Conservation (phyloP, 2,113 vertebrate species). For the Sceloporus tristichus region DNA sequence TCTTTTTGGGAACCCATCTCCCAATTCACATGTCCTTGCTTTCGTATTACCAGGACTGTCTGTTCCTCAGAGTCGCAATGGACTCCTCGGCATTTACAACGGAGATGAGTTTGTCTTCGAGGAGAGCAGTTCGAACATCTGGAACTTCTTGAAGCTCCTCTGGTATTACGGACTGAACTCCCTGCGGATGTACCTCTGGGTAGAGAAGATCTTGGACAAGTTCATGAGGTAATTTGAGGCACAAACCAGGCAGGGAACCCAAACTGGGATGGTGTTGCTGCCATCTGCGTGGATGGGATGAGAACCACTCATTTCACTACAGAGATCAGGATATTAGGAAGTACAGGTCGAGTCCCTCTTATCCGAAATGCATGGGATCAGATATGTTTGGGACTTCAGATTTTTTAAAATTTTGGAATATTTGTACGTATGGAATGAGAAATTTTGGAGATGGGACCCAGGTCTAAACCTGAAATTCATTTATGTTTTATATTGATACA, state of each 20-base stretch:
- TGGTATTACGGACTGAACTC: constrained; percentile 91
- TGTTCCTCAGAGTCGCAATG: constrained; percentile 9
- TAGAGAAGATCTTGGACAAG: constrained; percentile 91
- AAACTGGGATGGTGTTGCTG: neutral
- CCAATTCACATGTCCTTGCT: neutral
- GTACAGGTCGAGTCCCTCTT: too few relatives aligned
- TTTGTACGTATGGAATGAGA: too few relatives aligned
- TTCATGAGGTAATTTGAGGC: constrained; percentile 89
- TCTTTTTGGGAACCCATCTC: too few relatives aligned
- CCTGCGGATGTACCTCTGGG: constrained; percentile 93
- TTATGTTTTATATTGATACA: too few relatives aligned
- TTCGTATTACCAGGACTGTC: constrained; percentile 81
- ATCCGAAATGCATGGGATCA: too few relatives aligned
- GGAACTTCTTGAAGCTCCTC: constrained; percentile 87
- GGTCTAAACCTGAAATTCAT: too few relatives aligned
- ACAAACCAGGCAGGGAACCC: neutral
- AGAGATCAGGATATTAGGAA: too few relatives aligned
- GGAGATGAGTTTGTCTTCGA: constrained; percentile 90
- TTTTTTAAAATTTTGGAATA: too few relatives aligned
- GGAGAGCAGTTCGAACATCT: constrained; percentile 91
- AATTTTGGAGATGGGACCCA: too few relatives aligned
- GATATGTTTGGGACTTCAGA: too few relatives aligned
- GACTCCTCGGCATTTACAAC: constrained; percentile 85
- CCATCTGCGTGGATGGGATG: neutral
- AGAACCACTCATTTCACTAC: too few relatives aligned